Evolutionary conservation across 2,797 vertebrate species (phyloP).

Genomic region (Sphaeramia orbicularis): DNA sequence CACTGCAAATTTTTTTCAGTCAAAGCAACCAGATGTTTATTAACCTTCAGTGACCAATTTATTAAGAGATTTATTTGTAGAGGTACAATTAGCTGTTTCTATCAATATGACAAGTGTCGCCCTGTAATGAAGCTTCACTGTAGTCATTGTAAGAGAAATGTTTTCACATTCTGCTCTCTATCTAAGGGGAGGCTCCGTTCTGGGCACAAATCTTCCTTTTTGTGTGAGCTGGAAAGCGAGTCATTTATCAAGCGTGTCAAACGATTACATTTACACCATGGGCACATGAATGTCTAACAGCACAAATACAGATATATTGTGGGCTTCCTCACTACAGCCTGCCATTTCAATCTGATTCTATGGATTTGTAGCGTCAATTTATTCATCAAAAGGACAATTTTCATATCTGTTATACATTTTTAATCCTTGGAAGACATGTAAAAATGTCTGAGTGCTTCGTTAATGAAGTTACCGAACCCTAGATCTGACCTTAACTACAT

Average conservation of each 20-base stretch:
- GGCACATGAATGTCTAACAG: slow-evolving; percentile 10
- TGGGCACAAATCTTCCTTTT: slow-evolving; percentile 23
- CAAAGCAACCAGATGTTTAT: not conserved
- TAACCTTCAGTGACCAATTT: not conserved
- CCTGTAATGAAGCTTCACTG: not conserved
- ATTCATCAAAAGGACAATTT: not conserved
- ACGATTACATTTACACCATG: slow-evolving; percentile 17
- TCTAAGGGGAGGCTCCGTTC: slow-evolving; percentile 11
- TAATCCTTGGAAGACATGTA: too few relatives aligned
- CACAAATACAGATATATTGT: not conserved
- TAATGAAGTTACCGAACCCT: too few relatives aligned
- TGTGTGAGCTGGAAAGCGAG: slow-evolving; percentile 17
- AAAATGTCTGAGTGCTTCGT: too few relatives aligned
- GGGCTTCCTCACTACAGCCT: not conserved
- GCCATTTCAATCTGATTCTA: not conserved
- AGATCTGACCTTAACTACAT: too few relatives aligned
- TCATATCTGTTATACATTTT: too few relatives aligned
- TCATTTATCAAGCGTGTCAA: slow-evolving; percentile 8
- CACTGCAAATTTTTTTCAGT: not conserved
- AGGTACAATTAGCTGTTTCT: not conserved
- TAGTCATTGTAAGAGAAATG: not conserved
- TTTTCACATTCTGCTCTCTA: not conserved
- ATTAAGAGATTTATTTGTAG: not conserved
- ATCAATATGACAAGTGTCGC: not conserved
- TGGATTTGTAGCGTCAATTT: not conserved